Conservation (phyloP, 64 coral and sea anemone species). For the Porites lutea region DNA sequence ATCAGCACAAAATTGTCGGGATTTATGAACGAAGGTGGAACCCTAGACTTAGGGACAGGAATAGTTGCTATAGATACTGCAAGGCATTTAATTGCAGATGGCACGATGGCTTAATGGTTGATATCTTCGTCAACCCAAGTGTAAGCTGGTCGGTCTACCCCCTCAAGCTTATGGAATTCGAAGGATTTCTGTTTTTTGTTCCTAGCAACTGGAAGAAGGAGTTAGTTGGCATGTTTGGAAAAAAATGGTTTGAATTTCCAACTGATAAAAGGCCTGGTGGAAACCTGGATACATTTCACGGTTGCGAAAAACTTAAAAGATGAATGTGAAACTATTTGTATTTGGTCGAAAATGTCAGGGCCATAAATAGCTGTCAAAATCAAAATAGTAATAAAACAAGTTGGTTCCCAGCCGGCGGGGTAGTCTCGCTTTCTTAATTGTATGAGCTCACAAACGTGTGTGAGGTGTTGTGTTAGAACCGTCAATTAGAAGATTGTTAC, state of each 20-base stretch:
- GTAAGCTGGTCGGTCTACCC: neutral
- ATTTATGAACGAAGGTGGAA: slow-evolving; percentile 32
- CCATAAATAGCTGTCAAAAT: too few species aligned
- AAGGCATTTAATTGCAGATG: slow-evolving; percentile 13
- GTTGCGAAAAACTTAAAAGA: neutral
- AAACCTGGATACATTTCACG: neutral
- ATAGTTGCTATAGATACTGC: slow-evolving; percentile 64
- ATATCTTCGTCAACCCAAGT: slow-evolving; percentile 21
- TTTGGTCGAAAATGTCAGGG: too few species aligned
- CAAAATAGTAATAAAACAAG: too few species aligned
- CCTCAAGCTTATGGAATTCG: slow-evolving; percentile 33
- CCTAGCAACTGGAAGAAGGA: neutral
- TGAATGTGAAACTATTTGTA: too few species aligned
- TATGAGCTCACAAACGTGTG: too few species aligned
- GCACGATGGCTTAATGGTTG: slow-evolving; percentile 61
- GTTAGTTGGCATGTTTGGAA: neutral
- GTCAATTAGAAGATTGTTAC: too few species aligned
- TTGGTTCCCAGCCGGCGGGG: too few species aligned
- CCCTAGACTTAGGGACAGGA: slow-evolving; percentile 38
- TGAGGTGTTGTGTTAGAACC: too few species aligned
- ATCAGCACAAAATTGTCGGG: slow-evolving; percentile 6
- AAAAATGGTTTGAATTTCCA: slow-evolving; percentile 9
- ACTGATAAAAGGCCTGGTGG: neutral
- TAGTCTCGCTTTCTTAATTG: too few species aligned
- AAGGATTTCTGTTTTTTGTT: slow-evolving; percentile 43